These are phyloP conservation scores for Tetragonisca angustula DNA, from an alignment of 2,888 invertebrate genomes.

Conservation along the genomic window DNA sequence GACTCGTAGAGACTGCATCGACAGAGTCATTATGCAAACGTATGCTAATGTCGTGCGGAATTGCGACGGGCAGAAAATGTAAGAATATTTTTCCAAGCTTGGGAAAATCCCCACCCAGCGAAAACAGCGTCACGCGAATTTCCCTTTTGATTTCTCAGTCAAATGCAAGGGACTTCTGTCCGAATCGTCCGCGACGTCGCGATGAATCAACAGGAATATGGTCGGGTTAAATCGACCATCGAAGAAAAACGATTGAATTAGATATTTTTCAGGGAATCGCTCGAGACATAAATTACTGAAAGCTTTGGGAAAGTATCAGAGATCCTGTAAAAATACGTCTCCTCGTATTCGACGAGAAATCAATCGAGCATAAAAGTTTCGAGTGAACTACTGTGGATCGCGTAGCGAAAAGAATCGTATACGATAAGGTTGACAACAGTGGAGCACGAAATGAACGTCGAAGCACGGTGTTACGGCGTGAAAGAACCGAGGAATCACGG, in stretches of 20 bases:
- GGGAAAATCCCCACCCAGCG: neutral
- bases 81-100: constrained; percentile 36
- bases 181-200: too few relatives aligned
- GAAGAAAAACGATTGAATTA: too few relatives aligned
- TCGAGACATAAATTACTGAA: too few relatives aligned
- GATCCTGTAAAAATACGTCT: too few relatives aligned
- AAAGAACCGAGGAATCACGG: neutral
- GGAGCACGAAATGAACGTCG: neutral
- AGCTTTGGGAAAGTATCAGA: too few relatives aligned
- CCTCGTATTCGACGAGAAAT: neutral
- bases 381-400: neutral
- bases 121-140: too few relatives aligned
- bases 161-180: too few relatives aligned
- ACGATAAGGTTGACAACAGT: neutral
- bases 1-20: neutral
- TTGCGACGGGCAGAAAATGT: constrained; percentile 32
- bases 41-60: constrained; percentile 35
- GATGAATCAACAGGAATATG: too few relatives aligned
- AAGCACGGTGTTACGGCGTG: neutral
- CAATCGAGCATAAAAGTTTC: neutral
- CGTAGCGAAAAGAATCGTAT: neutral
- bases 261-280: too few relatives aligned
- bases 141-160: too few relatives aligned
- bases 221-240: too few relatives aligned
- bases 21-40: constrained; percentile 48